Conservation (phyloP, 2,113 vertebrate genomes). For the mouse (Mus musculus) region GRCm39 chr13:98623001-98623500, state of each 20-base stretch:
- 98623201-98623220: conserved; percentile 43
- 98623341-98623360: not conserved
- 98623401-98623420: too few species aligned
- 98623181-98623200: conserved; percentile 32
- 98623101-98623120: not conserved
- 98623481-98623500: not conserved
- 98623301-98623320: not conserved
- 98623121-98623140: conserved; percentile 13
- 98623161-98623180: conserved; percentile 62
- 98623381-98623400: not conserved
- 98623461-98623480: not conserved
- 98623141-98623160: conserved; percentile 29
- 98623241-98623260: not conserved
- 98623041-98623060: not conserved
- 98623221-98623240: not conserved
- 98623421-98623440: not conserved
- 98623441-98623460: too few species aligned
- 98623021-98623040: not conserved
- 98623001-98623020: not conserved
- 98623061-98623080: not conserved
- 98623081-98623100: not conserved
- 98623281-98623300: not conserved
- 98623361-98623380: not conserved
- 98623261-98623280: not conserved
- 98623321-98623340: too few species aligned